Percentiles rank a stretch among this genome's conserved stretches.
phyloP scores from a whole-genome alignment of 2,888 invertebrate species.

The Cerastoderma edule region DNA sequence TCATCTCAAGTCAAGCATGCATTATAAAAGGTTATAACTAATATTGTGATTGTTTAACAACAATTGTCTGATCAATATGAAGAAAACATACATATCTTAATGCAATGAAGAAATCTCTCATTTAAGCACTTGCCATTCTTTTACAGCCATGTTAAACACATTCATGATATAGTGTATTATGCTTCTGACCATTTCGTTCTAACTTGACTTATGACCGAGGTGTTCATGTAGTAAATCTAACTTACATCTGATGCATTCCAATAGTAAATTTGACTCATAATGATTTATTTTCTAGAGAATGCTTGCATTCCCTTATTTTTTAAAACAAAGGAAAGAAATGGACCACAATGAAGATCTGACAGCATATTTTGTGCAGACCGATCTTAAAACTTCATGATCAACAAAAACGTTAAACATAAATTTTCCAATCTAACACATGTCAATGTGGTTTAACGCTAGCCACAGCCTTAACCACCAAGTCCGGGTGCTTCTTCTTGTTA shows the following conservation, averaged over 20 bases:
- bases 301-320: not conserved
- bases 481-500: conserved; percentile 55
- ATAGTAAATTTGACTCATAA: too few species aligned
- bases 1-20: not conserved
- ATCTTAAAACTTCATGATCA: not conserved
- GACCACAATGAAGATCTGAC: not conserved
- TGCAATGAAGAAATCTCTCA: not conserved
- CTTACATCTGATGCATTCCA: too few species aligned
- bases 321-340: not conserved
- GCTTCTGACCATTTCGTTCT: too few species aligned
- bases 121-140: not conserved
- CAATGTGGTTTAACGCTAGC: not conserved
- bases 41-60: not conserved
- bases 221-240: too few species aligned
- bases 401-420: not conserved
- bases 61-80: too few species aligned
- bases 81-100: too few species aligned
- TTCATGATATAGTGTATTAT: conserved; percentile 1
- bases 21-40: not conserved
- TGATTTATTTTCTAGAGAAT: not conserved
- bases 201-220: too few species aligned
- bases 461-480: conserved; percentile 25
- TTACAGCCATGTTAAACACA: conserved; percentile 5
- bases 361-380: not conserved
- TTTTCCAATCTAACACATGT: too few species aligned